phyloP scores from a whole-genome alignment of 2,797 vertebrate species.

The Acanthiza pusilla region DNA sequence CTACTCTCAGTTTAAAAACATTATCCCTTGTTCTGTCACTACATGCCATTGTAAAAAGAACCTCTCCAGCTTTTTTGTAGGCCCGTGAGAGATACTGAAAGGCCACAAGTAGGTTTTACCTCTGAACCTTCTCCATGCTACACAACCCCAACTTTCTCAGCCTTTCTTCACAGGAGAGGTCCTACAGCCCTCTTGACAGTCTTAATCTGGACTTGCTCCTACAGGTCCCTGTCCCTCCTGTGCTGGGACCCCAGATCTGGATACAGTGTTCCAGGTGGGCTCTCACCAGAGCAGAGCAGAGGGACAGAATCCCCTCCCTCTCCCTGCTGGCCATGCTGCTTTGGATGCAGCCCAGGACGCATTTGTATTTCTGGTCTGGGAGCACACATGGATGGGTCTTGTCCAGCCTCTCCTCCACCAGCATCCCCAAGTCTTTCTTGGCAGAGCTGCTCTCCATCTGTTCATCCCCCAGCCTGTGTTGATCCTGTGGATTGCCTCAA shows the following conservation, averaged over 20 bases:
- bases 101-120: neutral
- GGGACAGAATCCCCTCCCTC: neutral
- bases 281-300: neutral
- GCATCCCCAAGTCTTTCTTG: neutral
- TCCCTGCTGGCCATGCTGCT: fast-evolving
- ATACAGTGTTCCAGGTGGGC: fast-evolving
- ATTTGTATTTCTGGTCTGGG: fast-evolving
- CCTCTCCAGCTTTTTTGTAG: neutral
- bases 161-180: neutral
- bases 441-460: neutral
- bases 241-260: fast-evolving
- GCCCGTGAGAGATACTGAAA: neutral
- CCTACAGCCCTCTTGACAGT: neutral
- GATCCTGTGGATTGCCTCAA: neutral
- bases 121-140: neutral
- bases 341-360: neutral
- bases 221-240: fast-evolving
- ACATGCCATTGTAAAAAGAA: neutral
- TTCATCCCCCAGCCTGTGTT: neutral
- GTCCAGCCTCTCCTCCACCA: neutral
- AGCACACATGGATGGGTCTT: too few species aligned
- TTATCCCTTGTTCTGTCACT: neutral
- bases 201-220: fast-evolving
- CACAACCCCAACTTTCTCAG: neutral
- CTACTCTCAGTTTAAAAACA: neutral